Percentiles rank a stretch among this genome's conserved stretches.
Evolutionary conservation across 2,113 vertebrate species (phyloP).

Genomic region (Coptodon rendalli): DNA sequence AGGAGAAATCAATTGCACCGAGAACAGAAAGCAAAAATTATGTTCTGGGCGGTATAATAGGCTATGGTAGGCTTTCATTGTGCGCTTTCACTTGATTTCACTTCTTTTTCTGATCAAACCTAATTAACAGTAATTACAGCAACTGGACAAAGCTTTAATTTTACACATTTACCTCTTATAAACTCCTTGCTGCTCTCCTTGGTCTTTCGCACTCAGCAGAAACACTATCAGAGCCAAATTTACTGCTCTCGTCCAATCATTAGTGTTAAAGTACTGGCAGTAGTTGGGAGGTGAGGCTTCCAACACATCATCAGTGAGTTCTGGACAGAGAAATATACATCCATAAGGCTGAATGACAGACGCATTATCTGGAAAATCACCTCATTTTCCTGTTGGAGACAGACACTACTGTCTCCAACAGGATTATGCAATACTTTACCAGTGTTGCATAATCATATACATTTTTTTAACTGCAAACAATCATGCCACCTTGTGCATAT

Average conservation of each 20-base stretch:
- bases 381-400: background rate
- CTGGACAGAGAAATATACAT: constrained; percentile 15
- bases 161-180: background rate
- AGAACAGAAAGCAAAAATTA: background rate
- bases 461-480: background rate
- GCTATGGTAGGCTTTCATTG: background rate
- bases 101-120: background rate
- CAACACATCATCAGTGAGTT: constrained; percentile 38
- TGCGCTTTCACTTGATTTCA: background rate
- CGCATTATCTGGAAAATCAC: background rate
- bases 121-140: constrained; percentile 1
- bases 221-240: constrained; percentile 1
- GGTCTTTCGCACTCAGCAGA: background rate
- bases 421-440: too few species aligned
- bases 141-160: background rate
- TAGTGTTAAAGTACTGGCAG: constrained; percentile 15
- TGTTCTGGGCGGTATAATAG: background rate
- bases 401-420: too few species aligned
- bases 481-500: background rate
- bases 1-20: background rate
- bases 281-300: constrained; percentile 2
- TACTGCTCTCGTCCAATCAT: constrained; percentile 4
- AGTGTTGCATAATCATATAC: background rate
- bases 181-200: background rate
- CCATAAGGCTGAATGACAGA: background rate